These are phyloP conservation scores for Drosophila buzzatii DNA, from an alignment of 2,888 invertebrate genomes.

Conservation along the genomic window DNA sequence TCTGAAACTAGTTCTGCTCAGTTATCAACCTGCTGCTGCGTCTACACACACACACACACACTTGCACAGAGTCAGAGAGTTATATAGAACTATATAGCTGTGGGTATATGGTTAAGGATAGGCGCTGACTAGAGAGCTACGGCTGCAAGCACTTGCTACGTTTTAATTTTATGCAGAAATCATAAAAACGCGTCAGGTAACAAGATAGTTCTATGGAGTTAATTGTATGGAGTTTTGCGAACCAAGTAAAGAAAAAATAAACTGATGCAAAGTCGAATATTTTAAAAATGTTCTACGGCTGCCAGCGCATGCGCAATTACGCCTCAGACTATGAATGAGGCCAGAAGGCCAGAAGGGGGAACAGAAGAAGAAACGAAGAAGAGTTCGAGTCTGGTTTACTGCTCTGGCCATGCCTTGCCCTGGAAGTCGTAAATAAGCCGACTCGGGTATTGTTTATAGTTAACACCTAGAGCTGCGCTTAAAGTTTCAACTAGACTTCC, in stretches of 20 bases:
- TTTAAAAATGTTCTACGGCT: constrained; percentile 53
- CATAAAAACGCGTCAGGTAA: constrained; percentile 81
- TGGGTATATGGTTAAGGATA: constrained; percentile 20
- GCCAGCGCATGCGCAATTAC: constrained; percentile 71
- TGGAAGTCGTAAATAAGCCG: constrained; percentile 73
- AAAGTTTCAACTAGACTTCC: constrained; percentile 53
- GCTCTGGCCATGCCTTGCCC: constrained; percentile 5
- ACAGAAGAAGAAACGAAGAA: neutral
- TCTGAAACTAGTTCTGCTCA: constrained; percentile 39
- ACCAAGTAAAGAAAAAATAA: constrained; percentile 7
- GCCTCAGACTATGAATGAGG: constrained; percentile 31
- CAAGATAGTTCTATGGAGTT: constrained; percentile 76
- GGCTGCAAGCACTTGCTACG: constrained; percentile 39
- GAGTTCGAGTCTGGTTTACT: constrained; percentile 9
- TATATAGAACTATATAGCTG: constrained; percentile 26
- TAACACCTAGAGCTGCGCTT: constrained; percentile 69
- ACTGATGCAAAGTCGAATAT: constrained; percentile 75
- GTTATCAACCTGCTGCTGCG: constrained; percentile 31
- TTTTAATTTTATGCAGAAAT: constrained; percentile 81
- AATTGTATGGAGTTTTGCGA: constrained; percentile 62
- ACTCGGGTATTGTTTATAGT: constrained; percentile 73
- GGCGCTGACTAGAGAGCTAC: constrained; percentile 6
- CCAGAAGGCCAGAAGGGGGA: neutral
- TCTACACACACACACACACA: neutral
- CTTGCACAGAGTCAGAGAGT: neutral